Conservation (phyloP, 2,113 vertebrate genomes). For the Prunella himalayana region DNA sequence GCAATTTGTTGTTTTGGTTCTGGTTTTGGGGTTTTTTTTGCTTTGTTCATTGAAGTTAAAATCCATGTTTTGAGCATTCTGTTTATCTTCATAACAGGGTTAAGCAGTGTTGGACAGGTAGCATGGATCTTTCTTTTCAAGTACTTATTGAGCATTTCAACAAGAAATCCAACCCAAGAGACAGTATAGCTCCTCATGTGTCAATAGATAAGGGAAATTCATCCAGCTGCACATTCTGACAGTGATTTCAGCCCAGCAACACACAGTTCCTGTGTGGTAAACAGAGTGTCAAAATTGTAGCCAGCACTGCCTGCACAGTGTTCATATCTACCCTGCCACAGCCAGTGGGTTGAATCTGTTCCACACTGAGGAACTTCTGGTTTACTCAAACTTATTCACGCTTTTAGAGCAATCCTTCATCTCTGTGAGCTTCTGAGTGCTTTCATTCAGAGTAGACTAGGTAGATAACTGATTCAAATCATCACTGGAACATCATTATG, state of each 20-base stretch:
- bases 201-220: neutral
- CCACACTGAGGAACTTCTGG: neutral
- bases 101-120: neutral
- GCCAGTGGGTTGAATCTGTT: neutral
- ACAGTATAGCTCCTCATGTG: neutral
- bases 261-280: neutral
- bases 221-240: neutral
- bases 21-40: neutral
- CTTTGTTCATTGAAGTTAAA: neutral
- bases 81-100: neutral
- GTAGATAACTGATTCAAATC: neutral
- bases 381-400: neutral
- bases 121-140: neutral
- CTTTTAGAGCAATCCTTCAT: neutral
- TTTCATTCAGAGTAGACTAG: neutral
- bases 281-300: neutral
- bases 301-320: neutral
- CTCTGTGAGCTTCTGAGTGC: neutral
- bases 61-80: neutral
- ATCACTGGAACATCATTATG: neutral
- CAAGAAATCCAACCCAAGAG: neutral
- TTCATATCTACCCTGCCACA: neutral
- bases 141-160: neutral
- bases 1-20: neutral
- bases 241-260: neutral